Base-by-base conservation (phyloP, 2,797 vertebrate species). In the Epinephelus awoara region DNA sequence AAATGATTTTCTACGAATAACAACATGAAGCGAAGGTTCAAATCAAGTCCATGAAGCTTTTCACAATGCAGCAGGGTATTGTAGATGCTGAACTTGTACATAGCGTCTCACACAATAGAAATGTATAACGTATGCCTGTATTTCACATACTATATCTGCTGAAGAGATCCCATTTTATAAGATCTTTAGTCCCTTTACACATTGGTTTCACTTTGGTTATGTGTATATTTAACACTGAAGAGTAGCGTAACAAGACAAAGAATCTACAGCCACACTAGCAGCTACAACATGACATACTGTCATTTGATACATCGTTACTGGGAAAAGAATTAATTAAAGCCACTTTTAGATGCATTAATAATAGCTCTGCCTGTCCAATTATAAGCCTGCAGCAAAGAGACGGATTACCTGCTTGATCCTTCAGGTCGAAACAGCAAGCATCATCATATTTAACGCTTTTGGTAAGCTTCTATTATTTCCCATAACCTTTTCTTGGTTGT, bases 381-480 rank as follows among this genome's bases (percentile, higher is more conserved):
- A n/a, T 49, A 25, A 72, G 49, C 23, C 52, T 50, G 52, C 46
- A 46, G 40, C 56, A 67, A n/a, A 64, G 11, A 74, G 25, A 27
- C 34, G 21, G 29, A 79, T 47, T n/a, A 42, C 18, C 21, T 2
- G 56, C 29, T 42, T 44, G 47, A 76, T 54, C 57, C 11, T 38
- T 9, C 38, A 34, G 6, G 47, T 57, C 38, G 70, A 57, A 67
- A 46, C 4, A 46, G 34, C 15, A 62, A n/a, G 6, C 4, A 38
- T 47, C 34, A 50, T 59, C 15, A 21, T 52, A 25, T 65, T 55
- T 65, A 54, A 52, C 11, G n/a, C 40, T 57, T 57, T 61, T 34
- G 34, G 29, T 50, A 46, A 71, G 23, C 25, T 52, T 54, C 8
- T 71, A 19, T 46, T 29, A 62, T 29, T 29, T 63, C 15, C 19